These are phyloP conservation scores for Acrocephalus scirpaceus DNA, from an alignment of 2,797 vertebrate genomes.

Conservation along the genomic window DNA sequence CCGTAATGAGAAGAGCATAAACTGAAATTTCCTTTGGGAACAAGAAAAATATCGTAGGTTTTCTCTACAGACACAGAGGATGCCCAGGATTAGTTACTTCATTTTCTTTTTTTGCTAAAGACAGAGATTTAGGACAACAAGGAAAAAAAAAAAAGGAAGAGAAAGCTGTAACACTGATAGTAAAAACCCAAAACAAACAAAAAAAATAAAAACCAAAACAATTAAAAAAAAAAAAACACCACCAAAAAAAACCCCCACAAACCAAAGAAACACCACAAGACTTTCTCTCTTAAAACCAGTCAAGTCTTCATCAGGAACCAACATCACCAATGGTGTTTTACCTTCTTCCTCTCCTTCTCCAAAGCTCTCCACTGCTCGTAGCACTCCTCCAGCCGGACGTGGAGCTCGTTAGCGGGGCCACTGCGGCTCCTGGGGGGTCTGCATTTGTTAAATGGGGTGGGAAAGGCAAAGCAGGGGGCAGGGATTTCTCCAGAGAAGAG, in stretches of 20 bases:
- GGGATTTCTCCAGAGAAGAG: slow-evolving; percentile 61
- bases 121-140: neutral
- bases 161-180: neutral
- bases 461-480: slow-evolving; percentile 47
- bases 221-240: neutral
- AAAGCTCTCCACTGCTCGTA: slow-evolving; percentile 72
- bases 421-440: slow-evolving; percentile 59
- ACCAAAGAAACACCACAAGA: neutral
- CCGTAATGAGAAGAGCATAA: neutral
- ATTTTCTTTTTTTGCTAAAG: neutral
- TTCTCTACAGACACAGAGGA: neutral
- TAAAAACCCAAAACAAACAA: neutral
- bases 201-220: neutral
- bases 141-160: neutral
- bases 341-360: slow-evolving; percentile 78
- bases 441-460: neutral
- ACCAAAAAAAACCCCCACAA: neutral
- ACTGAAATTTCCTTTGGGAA: neutral
- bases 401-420: slow-evolving; percentile 67
- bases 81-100: neutral
- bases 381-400: slow-evolving; percentile 69
- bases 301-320: neutral
- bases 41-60: neutral
- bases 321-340: neutral
- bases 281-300: neutral